Percentiles rank a stretch among this genome's conserved stretches.
Conservation (phyloP, 2,888 invertebrate genomes). For the Meloe dianella region DNA sequence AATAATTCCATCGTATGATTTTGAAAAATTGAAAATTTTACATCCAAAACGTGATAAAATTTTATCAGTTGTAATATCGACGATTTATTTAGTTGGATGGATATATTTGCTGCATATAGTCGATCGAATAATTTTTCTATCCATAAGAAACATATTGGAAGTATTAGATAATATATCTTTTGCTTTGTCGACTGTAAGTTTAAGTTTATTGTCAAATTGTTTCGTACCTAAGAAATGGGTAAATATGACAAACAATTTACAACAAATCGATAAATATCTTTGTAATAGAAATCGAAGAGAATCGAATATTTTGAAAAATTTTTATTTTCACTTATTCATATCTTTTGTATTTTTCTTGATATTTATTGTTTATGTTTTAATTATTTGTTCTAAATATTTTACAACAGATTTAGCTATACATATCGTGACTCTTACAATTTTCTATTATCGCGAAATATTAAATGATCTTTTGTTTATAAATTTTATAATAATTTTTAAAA, state of each 20-base stretch:
- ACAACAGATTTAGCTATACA: neutral
- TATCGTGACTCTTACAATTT: neutral
- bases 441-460: neutral
- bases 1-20: neutral
- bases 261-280: neutral
- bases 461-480: neutral
- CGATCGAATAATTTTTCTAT: neutral
- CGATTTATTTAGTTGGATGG: neutral
- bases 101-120: accelerated
- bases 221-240: neutral
- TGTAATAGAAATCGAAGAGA: neutral
- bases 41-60: neutral
- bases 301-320: neutral
- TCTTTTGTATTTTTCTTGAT: neutral
- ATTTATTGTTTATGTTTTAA: neutral
- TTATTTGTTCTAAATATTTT: neutral
- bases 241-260: neutral
- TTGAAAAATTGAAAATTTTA: neutral
- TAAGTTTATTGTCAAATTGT: neutral
- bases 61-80: neutral
- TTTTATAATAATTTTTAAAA: neutral
- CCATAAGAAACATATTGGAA: neutral
- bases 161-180: neutral
- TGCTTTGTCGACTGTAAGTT: neutral
- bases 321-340: neutral